phyloP scores from a whole-genome alignment of 2,113 vertebrate genomes.

The Turdus rufiventris region DNA sequence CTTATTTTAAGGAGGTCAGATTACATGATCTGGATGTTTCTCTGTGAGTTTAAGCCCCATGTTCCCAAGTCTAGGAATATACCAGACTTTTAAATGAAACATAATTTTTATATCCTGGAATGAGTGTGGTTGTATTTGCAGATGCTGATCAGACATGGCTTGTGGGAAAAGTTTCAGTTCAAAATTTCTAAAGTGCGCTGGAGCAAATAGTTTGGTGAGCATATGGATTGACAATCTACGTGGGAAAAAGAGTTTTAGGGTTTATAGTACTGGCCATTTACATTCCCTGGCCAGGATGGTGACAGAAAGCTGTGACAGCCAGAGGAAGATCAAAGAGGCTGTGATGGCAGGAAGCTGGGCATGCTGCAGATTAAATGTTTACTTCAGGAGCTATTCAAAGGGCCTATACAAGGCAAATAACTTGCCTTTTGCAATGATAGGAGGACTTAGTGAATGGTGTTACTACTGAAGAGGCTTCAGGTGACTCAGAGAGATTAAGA shows the following conservation, averaged over 20 bases:
- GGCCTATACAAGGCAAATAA: not conserved
- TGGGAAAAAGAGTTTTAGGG: not conserved
- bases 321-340: not conserved
- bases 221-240: not conserved
- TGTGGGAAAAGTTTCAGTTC: not conserved
- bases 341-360: not conserved
- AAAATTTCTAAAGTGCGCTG: not conserved
- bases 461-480: not conserved
- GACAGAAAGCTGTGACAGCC: not conserved
- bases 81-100: not conserved
- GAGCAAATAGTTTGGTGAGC: not conserved
- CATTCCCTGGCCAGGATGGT: not conserved
- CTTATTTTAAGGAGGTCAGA: not conserved
- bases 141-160: not conserved
- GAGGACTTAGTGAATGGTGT: not conserved
- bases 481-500: not conserved
- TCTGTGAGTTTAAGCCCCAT: not conserved
- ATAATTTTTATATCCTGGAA: not conserved
- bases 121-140: not conserved
- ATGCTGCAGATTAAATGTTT: not conserved
- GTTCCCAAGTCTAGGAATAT: not conserved
- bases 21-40: not conserved
- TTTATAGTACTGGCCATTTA: not conserved
- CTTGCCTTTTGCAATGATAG: not conserved
- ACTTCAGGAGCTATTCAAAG: not conserved